Percentiles rank a stretch among this genome's conserved stretches.
These are phyloP conservation scores for Thaumatotibia leucotreta DNA, from an alignment of 1,140 invertebrate species.

Conservation along the genomic window DNA sequence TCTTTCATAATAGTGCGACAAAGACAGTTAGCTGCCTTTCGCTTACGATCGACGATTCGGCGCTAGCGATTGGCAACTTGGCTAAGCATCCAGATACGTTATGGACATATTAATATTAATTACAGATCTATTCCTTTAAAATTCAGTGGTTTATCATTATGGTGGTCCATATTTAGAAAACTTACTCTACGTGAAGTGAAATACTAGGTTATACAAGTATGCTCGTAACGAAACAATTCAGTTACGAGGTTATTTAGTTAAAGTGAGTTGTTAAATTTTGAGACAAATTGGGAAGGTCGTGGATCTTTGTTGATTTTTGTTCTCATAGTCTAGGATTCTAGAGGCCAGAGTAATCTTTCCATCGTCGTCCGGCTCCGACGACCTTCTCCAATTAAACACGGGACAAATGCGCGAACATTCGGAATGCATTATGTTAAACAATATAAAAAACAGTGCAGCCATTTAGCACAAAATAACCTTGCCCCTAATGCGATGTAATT, in stretches of 20 bases:
- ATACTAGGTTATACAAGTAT: too few relatives aligned
- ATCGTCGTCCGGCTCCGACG: not conserved
- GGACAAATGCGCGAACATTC: conserved; percentile 19
- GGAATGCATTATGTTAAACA: conserved; percentile 18
- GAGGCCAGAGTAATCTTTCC: not conserved
- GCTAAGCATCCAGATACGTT: too few relatives aligned
- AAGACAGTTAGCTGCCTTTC: too few relatives aligned
- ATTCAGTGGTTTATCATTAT: too few relatives aligned
- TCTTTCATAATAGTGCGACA: too few relatives aligned
- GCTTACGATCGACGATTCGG: too few relatives aligned
- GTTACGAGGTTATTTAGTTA: not conserved
- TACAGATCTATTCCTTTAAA: too few relatives aligned
- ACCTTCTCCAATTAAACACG: conserved; percentile 17
- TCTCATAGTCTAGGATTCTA: not conserved
- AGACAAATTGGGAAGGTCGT: not conserved
- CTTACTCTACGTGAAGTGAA: too few relatives aligned
- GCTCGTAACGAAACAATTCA: not conserved
- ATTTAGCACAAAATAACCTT: conserved; percentile 23
- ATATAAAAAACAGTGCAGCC: conserved; percentile 20
- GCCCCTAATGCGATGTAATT: conserved; percentile 25
- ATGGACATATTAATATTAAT: too few relatives aligned
- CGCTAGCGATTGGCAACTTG: too few relatives aligned
- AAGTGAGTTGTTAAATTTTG: not conserved
- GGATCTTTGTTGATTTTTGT: not conserved
- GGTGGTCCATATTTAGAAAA: too few relatives aligned